Evolutionary conservation across 2,797 vertebrate species (phyloP).

Genomic region (Gadopsis bispinosus): DNA sequence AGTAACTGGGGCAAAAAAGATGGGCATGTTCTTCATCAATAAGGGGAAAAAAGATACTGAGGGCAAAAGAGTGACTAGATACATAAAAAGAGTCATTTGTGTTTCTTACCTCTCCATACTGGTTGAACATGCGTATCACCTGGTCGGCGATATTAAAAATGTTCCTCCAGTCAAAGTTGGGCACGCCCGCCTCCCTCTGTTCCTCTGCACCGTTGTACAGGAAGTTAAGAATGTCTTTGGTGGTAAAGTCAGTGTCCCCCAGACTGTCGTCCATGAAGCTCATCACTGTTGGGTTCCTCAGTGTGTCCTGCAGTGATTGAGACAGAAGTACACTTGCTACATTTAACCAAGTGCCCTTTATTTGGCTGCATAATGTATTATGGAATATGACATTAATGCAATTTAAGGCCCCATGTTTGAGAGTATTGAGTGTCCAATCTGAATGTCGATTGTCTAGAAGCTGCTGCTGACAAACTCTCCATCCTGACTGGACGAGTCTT

Average conservation of each 20-base stretch:
- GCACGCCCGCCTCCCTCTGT: constrained; percentile 73
- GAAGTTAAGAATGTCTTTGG: constrained; percentile 90
- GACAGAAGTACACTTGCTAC: constrained; percentile 1
- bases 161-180: constrained; percentile 90
- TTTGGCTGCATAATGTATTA: neutral
- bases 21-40: neutral
- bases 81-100: neutral
- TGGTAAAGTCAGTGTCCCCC: constrained; percentile 81
- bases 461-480: neutral
- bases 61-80: neutral
- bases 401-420: neutral
- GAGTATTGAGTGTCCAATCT: neutral
- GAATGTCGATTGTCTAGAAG: neutral
- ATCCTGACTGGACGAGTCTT: neutral
- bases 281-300: constrained; percentile 91
- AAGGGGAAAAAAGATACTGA: neutral
- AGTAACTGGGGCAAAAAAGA: neutral
- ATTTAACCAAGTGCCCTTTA: neutral
- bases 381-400: neutral
- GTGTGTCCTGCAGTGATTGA: constrained; percentile 84
- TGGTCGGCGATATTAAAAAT: constrained; percentile 88
- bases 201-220: constrained; percentile 84
- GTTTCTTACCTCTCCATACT: constrained; percentile 90
- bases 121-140: constrained; percentile 84
- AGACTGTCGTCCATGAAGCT: constrained; percentile 88